Conservation (phyloP, 2,113 vertebrate genomes). For the Jaculus jaculus region DNA sequence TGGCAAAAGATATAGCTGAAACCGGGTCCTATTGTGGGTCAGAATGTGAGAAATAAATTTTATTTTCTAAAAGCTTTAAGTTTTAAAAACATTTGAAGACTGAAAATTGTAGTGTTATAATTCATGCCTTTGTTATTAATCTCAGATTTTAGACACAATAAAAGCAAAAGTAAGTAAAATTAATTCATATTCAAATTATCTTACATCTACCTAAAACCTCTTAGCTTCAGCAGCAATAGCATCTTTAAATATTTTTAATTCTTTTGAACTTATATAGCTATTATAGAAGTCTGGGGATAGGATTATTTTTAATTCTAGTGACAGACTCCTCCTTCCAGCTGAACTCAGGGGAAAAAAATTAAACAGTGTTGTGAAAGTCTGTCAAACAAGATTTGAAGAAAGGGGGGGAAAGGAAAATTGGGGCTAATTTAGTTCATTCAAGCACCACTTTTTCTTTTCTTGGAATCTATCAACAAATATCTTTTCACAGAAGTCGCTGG, state of each 20-base stretch:
- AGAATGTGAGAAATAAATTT: slow-evolving; percentile 4
- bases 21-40: neutral
- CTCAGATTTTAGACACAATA: neutral
- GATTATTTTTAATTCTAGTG: slow-evolving; percentile 71
- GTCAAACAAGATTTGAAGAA: slow-evolving; percentile 51
- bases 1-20: neutral
- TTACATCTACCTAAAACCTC: neutral
- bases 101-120: neutral
- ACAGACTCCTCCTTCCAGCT: slow-evolving; percentile 63
- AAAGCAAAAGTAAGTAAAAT: neutral
- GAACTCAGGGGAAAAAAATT: slow-evolving; percentile 35
- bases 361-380: slow-evolving; percentile 61
- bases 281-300: slow-evolving; percentile 55
- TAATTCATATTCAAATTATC: neutral
- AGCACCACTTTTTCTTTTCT: slow-evolving; percentile 53
- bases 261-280: slow-evolving; percentile 63
- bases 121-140: slow-evolving; percentile 7
- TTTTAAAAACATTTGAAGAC: slow-evolving; percentile 11
- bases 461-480: slow-evolving; percentile 58
- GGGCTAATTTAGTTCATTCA: slow-evolving; percentile 65
- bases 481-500: slow-evolving; percentile 19
- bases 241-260: slow-evolving; percentile 53
- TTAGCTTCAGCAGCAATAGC: neutral
- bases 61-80: neutral
- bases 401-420: slow-evolving; percentile 21